These are phyloP conservation scores for Littorina saxatilis DNA, from an alignment of 1,140 invertebrate genomes.

Conservation along the genomic window DNA sequence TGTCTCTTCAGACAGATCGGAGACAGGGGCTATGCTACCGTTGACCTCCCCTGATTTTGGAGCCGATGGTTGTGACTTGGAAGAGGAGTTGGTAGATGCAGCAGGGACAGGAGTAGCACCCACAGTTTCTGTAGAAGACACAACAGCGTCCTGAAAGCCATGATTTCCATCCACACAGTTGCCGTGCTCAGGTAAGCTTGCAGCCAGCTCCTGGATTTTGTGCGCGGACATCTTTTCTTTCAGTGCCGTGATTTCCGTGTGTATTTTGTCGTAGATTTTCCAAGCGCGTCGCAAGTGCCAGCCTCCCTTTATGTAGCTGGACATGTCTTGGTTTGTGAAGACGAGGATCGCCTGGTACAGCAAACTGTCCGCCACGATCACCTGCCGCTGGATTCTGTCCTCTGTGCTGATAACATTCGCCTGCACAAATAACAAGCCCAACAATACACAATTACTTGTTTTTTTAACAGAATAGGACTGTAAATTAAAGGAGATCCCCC, in stretches of 20 bases:
- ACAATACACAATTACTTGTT: too few relatives aligned
- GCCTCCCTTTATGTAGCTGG: slow-evolving; percentile 83
- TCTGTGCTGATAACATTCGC: slow-evolving; percentile 66
- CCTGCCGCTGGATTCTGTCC: slow-evolving; percentile 81
- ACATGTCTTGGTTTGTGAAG: slow-evolving; percentile 82
- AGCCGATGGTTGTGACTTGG: neutral
- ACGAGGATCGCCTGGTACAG: slow-evolving; percentile 82
- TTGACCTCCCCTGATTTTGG: neutral
- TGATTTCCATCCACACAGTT: neutral
- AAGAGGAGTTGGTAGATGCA: neutral
- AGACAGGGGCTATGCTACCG: slow-evolving; percentile 30
- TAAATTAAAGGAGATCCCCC: too few relatives aligned
- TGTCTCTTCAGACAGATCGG: slow-evolving; percentile 60
- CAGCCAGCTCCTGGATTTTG: slow-evolving; percentile 38
- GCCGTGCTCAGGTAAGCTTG: neutral
- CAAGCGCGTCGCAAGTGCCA: slow-evolving; percentile 85
- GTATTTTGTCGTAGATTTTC: slow-evolving; percentile 84
- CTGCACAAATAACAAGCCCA: slow-evolving; percentile 41
- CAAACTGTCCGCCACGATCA: slow-evolving; percentile 83
- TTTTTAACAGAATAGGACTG: too few relatives aligned
- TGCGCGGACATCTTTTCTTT: slow-evolving; percentile 51
- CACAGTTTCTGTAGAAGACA: neutral
- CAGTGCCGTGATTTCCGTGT: slow-evolving; percentile 77
- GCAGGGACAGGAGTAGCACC: neutral
- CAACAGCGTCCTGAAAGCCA: slow-evolving; percentile 4